phyloP scores from a whole-genome alignment of 1,140 invertebrate species.

The Hyles vespertilio region DNA sequence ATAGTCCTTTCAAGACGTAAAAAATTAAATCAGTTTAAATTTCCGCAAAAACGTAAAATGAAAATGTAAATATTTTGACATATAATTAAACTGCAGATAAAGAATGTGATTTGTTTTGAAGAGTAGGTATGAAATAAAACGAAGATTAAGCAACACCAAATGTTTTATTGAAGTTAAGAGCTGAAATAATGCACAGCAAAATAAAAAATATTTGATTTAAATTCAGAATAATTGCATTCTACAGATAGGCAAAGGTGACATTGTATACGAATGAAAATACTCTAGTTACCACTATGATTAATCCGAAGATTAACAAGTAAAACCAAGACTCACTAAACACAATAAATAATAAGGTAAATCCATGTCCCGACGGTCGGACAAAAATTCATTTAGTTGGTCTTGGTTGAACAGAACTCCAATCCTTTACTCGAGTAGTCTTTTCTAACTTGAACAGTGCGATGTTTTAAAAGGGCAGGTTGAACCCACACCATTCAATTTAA shows the following conservation, averaged over 20 bases:
- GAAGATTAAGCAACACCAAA: conserved; percentile 60
- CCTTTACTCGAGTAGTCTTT: conserved; percentile 71
- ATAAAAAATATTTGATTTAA: conserved; percentile 16
- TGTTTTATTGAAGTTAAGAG: conserved; percentile 54
- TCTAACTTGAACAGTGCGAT: conserved; percentile 74
- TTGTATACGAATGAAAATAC: conserved; percentile 1
- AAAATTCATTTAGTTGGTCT: conserved; percentile 74
- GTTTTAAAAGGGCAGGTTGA: conserved; percentile 52
- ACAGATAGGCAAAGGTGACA: background rate
- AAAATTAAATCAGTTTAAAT: conserved; percentile 42
- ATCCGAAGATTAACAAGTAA: conserved; percentile 53
- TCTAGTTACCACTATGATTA: conserved; percentile 31
- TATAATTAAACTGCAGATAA: too few relatives aligned
- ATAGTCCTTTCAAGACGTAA: conserved; percentile 14
- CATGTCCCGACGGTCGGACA: conserved; percentile 44
- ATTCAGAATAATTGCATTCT: background rate
- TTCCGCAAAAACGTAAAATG: conserved; percentile 36
- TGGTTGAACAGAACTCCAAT: conserved; percentile 74
- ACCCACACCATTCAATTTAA: conserved; percentile 74
- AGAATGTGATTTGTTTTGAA: background rate
- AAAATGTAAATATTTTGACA: conserved; percentile 7
- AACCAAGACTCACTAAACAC: conserved; percentile 76
- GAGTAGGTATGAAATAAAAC: conserved; percentile 18
- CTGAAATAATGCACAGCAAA: conserved; percentile 53
- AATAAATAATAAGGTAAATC: conserved; percentile 52